Conservation (phyloP, 1,140 invertebrate species). For the Mamestra configurata region DNA sequence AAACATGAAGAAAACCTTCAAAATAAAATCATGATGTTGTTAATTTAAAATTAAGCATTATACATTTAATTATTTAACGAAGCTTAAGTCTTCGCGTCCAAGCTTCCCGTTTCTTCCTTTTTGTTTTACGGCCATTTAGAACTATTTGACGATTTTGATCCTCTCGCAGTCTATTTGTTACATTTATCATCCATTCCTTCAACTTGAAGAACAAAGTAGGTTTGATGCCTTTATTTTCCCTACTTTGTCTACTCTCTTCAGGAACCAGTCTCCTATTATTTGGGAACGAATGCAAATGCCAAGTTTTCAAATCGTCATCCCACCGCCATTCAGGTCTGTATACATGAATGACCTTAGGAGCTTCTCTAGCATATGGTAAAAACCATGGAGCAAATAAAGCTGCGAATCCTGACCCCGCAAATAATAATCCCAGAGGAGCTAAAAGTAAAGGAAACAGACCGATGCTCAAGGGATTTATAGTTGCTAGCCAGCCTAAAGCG, state of each 20-base stretch:
- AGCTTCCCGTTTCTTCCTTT: conserved; percentile 70
- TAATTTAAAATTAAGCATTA: too few species aligned
- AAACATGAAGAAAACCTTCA: too few species aligned
- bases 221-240: conserved; percentile 34
- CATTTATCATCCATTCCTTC: conserved; percentile 68
- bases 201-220: conserved; percentile 66
- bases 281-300: conserved; percentile 70
- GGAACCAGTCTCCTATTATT: conserved; percentile 53
- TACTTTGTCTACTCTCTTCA: conserved; percentile 57
- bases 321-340: conserved; percentile 74
- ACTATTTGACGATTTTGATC: conserved; percentile 43
- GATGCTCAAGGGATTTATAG: conserved; percentile 80
- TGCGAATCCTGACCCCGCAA: conserved; percentile 76
- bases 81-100: conserved; percentile 68
- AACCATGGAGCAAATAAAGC: conserved; percentile 76
- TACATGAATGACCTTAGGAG: conserved; percentile 68
- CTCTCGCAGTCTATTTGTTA: conserved; percentile 60
- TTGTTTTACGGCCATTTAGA: conserved; percentile 61
- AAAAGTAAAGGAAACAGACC: conserved; percentile 76
- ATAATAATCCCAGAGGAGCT: conserved; percentile 76
- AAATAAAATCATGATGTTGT: too few species aligned
- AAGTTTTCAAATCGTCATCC: conserved; percentile 74
- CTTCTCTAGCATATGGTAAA: conserved; percentile 73
- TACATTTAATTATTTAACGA: neutral
- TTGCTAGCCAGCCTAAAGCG: conserved; percentile 76